These are phyloP conservation scores for Drosophila cardini DNA, from an alignment of 1,140 invertebrate genomes.

Conservation along the genomic window DNA sequence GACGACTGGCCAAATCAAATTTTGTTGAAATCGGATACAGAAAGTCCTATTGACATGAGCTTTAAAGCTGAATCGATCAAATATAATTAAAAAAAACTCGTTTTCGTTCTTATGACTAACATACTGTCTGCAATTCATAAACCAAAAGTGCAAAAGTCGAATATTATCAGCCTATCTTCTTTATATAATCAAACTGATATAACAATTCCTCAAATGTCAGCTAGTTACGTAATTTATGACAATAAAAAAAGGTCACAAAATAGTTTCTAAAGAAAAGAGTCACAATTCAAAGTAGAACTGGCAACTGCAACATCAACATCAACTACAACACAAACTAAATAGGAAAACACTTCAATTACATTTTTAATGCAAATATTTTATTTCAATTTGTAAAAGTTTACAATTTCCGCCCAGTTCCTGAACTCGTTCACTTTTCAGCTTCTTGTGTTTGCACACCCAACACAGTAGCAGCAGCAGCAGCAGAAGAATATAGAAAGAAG, in stretches of 20 bases:
- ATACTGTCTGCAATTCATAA: no score
- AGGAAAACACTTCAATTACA: slow-evolving; percentile 57
- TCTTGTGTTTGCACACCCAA: slow-evolving; percentile 38
- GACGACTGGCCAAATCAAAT: no score
- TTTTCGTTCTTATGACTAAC: no score
- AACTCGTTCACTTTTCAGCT: slow-evolving; percentile 51
- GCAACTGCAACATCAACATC: background rate
- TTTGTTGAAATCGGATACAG: no score
- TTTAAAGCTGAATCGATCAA: no score
- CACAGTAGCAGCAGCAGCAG: slow-evolving; percentile 9
- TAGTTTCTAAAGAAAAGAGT: background rate
- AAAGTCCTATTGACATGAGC: no score
- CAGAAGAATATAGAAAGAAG: background rate
- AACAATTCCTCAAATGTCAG: no score
- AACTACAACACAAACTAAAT: slow-evolving; percentile 7
- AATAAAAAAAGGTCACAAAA: background rate
- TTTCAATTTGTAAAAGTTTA: slow-evolving; percentile 68
- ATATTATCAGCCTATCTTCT: no score
- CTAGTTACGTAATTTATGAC: background rate
- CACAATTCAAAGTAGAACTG: background rate
- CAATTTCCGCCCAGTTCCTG: slow-evolving; percentile 46
- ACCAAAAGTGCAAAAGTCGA: no score
- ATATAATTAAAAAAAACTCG: no score
- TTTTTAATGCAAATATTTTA: slow-evolving; percentile 61
- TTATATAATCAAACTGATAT: no score